Percentiles rank a stretch among this genome's conserved stretches.
Evolutionary conservation across 2,113 vertebrate species (phyloP).

Genomic region (Syngnathus typhle): DNA sequence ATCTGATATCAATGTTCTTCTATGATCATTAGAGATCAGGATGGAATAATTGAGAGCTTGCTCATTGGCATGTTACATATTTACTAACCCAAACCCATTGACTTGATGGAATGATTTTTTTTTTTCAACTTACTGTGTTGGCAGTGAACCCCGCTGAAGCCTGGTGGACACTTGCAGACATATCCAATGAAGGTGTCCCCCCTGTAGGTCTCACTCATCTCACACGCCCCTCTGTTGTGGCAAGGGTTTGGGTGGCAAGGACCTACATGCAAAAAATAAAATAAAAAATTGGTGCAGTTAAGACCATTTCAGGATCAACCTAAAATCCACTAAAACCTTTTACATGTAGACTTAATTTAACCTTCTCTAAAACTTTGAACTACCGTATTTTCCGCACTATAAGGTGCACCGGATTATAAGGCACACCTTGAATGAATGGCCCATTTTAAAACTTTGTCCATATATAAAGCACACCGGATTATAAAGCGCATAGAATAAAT

Average conservation of each 20-base stretch:
- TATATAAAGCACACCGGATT: too few relatives aligned
- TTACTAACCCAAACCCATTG: too few relatives aligned
- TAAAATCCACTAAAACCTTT: too few relatives aligned
- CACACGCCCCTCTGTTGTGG: conserved; percentile 92
- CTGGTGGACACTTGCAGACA: conserved; percentile 86
- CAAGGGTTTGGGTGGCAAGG: conserved; percentile 94
- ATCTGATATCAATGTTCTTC: background rate
- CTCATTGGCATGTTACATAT: background rate
- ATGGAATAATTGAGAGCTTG: background rate
- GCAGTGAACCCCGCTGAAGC: conserved; percentile 95
- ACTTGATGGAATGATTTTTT: too few relatives aligned
- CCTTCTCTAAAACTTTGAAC: too few relatives aligned
- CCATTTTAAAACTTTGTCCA: too few relatives aligned
- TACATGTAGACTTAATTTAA: too few relatives aligned
- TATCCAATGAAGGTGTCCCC: conserved; percentile 97
- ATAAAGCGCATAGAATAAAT: too few relatives aligned
- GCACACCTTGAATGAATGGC: too few relatives aligned
- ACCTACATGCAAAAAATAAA: conserved; percentile 65
- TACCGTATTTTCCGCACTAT: too few relatives aligned
- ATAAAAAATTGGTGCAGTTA: background rate
- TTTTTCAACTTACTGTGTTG: conserved; percentile 89
- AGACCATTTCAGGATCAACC: background rate
- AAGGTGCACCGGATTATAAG: too few relatives aligned
- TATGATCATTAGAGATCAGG: background rate
- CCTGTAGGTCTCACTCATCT: conserved; percentile 91